phyloP scores from a whole-genome alignment of 1,140 invertebrate genomes.

The Cepaea nemoralis region DNA sequence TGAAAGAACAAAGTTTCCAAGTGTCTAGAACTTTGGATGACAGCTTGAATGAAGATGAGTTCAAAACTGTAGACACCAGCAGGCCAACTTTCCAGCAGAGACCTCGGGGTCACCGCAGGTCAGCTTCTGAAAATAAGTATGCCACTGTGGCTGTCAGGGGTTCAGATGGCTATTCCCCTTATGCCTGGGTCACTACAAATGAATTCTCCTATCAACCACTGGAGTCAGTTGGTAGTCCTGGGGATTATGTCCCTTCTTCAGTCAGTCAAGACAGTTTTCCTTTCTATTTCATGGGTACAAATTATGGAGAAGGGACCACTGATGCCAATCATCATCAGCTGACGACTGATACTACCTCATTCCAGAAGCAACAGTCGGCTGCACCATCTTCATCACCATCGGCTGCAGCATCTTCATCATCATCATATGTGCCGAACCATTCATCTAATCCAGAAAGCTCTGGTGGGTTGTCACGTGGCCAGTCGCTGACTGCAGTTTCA shows the following conservation, averaged over 20 bases:
- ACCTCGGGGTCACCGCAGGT: slow-evolving; percentile 51
- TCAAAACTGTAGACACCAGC: not conserved
- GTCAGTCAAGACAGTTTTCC: slow-evolving; percentile 51
- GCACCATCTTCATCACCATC: not conserved
- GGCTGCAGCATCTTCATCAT: not conserved
- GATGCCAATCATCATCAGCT: slow-evolving; percentile 56
- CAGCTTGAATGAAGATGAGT: not conserved
- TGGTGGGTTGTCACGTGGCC: not conserved
- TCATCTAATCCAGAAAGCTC: not conserved
- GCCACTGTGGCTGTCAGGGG: slow-evolving; percentile 38
- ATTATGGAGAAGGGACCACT: slow-evolving; percentile 84
- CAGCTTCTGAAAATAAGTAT: slow-evolving; percentile 62
- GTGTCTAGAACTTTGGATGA: not conserved
- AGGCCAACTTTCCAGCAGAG: slow-evolving; percentile 25
- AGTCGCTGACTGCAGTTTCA: not conserved
- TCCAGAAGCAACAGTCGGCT: not conserved
- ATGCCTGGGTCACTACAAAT: slow-evolving; percentile 4
- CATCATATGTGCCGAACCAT: not conserved
- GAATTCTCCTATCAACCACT: slow-evolving; percentile 35
- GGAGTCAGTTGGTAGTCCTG: slow-evolving; percentile 44
- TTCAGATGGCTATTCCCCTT: slow-evolving; percentile 33
- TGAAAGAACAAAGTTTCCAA: slow-evolving; percentile 49
- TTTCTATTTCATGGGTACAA: slow-evolving; percentile 83
- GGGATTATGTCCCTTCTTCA: slow-evolving; percentile 21
- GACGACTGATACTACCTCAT: slow-evolving; percentile 21